Conservation (phyloP, 1,140 invertebrate genomes). For the Phortica variegata region DNA sequence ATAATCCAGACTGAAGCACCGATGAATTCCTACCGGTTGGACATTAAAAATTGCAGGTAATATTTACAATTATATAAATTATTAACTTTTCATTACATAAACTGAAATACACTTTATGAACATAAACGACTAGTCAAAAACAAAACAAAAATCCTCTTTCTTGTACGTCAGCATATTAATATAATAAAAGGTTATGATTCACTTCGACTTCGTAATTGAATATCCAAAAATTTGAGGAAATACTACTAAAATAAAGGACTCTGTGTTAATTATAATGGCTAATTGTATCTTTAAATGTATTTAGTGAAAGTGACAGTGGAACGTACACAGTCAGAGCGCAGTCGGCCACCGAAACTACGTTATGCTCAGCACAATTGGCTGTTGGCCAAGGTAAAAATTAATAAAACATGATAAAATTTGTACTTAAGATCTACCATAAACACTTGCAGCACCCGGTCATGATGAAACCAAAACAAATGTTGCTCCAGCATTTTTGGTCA, state of each 20-base stretch:
- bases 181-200: too few relatives aligned
- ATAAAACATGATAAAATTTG: neutral
- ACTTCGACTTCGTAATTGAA: too few relatives aligned
- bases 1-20: constrained; percentile 64
- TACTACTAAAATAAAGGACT: too few relatives aligned
- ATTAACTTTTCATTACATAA: neutral
- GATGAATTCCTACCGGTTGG: constrained; percentile 66
- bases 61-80: neutral
- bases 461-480: constrained; percentile 70
- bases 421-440: neutral
- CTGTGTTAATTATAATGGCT: too few relatives aligned
- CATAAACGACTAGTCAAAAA: too few relatives aligned
- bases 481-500: constrained; percentile 77
- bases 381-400: constrained; percentile 71
- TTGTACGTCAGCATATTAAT: too few relatives aligned
- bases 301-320: constrained; percentile 76
- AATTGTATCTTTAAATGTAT: too few relatives aligned
- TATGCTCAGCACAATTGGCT: constrained; percentile 80
- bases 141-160: too few relatives aligned
- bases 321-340: constrained; percentile 89
- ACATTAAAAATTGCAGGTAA: constrained; percentile 74
- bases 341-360: constrained; percentile 75
- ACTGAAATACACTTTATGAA: neutral
- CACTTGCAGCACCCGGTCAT: constrained; percentile 57
- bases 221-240: too few relatives aligned